Evolutionary conservation across 2,797 vertebrate species (phyloP).

Genomic region (Chloroceryle amazona): DNA sequence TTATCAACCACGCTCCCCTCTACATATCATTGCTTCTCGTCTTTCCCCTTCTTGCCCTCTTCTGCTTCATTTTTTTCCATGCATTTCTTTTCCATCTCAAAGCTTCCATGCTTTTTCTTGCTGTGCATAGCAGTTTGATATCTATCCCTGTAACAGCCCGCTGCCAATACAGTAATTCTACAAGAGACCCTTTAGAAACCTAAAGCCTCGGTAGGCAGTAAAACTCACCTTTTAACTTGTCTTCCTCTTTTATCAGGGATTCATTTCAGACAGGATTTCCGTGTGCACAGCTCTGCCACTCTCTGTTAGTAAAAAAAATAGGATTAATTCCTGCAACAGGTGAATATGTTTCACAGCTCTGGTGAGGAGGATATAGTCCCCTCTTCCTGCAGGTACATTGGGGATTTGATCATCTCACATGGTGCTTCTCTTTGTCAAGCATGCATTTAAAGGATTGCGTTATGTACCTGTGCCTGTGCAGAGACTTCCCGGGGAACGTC

Average conservation of each 20-base stretch:
- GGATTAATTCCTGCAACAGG: constrained; percentile 46
- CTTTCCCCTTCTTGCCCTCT: not conserved
- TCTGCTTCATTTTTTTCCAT: not conserved
- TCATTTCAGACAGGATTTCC: constrained; percentile 55
- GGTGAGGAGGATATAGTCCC: not conserved
- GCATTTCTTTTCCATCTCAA: not conserved
- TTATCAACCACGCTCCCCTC: not conserved
- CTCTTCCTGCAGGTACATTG: not conserved
- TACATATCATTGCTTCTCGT: not conserved
- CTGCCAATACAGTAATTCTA: constrained; percentile 30
- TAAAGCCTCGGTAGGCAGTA: constrained; percentile 21
- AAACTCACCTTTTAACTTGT: constrained; percentile 42
- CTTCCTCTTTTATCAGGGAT: constrained; percentile 33
- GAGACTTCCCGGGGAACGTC: not conserved
- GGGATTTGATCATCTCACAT: not conserved
- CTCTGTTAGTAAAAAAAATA: not conserved
- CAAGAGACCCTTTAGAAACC: constrained; percentile 32
- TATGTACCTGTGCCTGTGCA: not conserved
- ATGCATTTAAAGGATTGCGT: not conserved
- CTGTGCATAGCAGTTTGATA: constrained; percentile 2
- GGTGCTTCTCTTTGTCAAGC: not conserved
- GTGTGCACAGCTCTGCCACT: not conserved
- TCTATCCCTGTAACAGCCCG: not conserved
- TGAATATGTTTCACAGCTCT: not conserved
- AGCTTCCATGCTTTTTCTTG: constrained; percentile 3